phyloP scores from a whole-genome alignment of 2,797 vertebrate species.

The Ctenochaetus hawaiiensis region DNA sequence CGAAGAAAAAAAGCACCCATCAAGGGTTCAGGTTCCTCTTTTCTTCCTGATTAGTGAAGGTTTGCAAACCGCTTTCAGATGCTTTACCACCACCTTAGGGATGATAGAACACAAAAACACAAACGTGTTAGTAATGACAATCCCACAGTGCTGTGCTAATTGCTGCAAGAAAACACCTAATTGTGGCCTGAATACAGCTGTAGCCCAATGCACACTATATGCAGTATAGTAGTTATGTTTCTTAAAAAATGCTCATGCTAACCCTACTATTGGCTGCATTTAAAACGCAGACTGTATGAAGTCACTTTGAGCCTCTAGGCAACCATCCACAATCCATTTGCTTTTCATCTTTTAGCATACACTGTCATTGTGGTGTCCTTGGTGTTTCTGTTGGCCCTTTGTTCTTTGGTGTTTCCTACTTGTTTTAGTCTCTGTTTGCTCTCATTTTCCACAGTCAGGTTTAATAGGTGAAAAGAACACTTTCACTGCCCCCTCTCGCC shows the following conservation, averaged over 20 bases:
- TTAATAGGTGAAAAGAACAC: conserved; percentile 36
- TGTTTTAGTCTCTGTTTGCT: conserved; percentile 1
- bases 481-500: background rate
- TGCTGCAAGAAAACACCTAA: too few relatives aligned
- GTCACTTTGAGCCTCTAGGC: conserved; percentile 40
- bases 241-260: background rate
- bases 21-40: background rate
- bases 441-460: background rate
- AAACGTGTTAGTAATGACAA: too few relatives aligned
- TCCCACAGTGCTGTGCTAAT: too few relatives aligned
- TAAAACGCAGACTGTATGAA: conserved; percentile 33
- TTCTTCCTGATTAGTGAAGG: background rate
- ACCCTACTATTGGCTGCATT: conserved; percentile 19
- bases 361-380: conserved; percentile 56
- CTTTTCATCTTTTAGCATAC: conserved; percentile 54
- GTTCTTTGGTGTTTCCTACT: background rate
- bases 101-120: too few relatives aligned
- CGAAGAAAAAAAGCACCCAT: too few relatives aligned
- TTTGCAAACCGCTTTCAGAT: too few relatives aligned
- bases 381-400: conserved; percentile 29
- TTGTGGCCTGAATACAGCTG: too few relatives aligned
- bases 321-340: conserved; percentile 28
- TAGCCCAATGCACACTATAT: background rate
- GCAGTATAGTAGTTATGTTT: background rate
- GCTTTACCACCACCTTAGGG: too few relatives aligned